A percentile compares a stretch with the other conserved stretches of the same genome.
Conservation (phyloP, 2,797 vertebrate species). For the Australoheros facetus region DNA sequence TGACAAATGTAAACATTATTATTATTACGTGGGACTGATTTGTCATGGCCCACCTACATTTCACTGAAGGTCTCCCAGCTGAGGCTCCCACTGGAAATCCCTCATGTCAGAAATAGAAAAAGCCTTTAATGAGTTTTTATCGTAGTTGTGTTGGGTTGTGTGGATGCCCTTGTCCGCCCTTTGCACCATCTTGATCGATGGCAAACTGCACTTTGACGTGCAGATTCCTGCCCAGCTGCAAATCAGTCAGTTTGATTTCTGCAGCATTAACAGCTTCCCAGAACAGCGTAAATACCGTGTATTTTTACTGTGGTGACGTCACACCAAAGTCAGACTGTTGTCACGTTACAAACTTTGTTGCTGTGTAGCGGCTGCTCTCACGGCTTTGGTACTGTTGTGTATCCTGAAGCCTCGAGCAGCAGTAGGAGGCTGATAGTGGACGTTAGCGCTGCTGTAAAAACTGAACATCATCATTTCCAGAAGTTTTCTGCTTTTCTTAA, state of each 20-base stretch:
- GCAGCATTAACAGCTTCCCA: neutral
- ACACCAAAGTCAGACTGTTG: neutral
- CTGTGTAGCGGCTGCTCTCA: neutral
- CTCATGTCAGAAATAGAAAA: neutral
- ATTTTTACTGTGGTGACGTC: neutral
- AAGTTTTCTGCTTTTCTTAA: neutral
- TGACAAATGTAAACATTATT: neutral
- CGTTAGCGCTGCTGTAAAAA: accelerated
- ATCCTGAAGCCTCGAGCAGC: accelerated
- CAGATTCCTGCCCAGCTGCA: neutral
- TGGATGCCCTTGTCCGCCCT: neutral
- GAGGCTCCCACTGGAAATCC: neutral
- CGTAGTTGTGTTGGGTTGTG: neutral
- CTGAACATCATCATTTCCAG: neutral
- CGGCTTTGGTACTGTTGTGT: neutral
- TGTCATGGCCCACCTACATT: neutral
- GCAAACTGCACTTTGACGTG: too few species aligned
- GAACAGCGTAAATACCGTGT: too few species aligned
- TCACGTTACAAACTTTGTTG: neutral
- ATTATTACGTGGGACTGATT: accelerated
- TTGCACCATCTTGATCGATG: neutral
- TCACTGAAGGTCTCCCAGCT: neutral
- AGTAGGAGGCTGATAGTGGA: neutral
- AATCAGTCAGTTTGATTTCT: neutral
- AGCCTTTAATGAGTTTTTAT: neutral